A percentile compares a stretch with the other conserved stretches of the same genome.
Evolutionary conservation across 1,140 invertebrate genomes (phyloP).

Genomic region (Penaeus vannamei): DNA sequence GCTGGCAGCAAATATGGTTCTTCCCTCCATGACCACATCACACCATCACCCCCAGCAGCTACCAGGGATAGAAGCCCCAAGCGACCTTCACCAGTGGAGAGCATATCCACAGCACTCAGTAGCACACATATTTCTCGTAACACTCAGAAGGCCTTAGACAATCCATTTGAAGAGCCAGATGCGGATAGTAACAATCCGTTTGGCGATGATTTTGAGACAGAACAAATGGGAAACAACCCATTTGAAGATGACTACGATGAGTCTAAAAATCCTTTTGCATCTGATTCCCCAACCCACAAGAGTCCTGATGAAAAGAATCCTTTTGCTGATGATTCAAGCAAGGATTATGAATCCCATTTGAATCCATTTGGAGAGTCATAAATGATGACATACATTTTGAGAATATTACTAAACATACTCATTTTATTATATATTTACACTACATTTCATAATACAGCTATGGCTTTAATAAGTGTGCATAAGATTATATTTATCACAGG

Average conservation of each 20-base stretch:
- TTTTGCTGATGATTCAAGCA: neutral
- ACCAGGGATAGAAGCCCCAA: neutral
- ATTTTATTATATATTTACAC: neutral
- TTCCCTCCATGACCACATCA: slow-evolving; percentile 52
- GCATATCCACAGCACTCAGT: slow-evolving; percentile 36
- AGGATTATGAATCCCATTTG: slow-evolving; percentile 40
- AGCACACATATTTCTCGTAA: slow-evolving; percentile 31
- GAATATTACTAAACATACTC: neutral
- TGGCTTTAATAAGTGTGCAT: no score
- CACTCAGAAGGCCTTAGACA: slow-evolving; percentile 9
- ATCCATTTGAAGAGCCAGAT: slow-evolving; percentile 44
- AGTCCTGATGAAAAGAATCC: slow-evolving; percentile 37
- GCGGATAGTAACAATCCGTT: slow-evolving; percentile 31
- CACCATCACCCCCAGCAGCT: slow-evolving; percentile 21
- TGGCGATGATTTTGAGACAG: slow-evolving; percentile 53
- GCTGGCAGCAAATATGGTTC: slow-evolving; percentile 39
- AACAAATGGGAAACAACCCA: slow-evolving; percentile 45
- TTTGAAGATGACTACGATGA: slow-evolving; percentile 57
- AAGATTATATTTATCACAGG: no score
- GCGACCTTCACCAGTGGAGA: slow-evolving; percentile 26
- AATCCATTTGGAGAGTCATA: slow-evolving; percentile 52
- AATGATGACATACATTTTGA: neutral
- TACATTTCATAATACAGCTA: neutral
- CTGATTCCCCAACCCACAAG: slow-evolving; percentile 21
- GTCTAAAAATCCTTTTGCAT: slow-evolving; percentile 57